Evolutionary conservation across 1,140 invertebrate species (phyloP), one percentile per base, ranked within the genome.

Genomic region (Bombus waltoni): DNA sequence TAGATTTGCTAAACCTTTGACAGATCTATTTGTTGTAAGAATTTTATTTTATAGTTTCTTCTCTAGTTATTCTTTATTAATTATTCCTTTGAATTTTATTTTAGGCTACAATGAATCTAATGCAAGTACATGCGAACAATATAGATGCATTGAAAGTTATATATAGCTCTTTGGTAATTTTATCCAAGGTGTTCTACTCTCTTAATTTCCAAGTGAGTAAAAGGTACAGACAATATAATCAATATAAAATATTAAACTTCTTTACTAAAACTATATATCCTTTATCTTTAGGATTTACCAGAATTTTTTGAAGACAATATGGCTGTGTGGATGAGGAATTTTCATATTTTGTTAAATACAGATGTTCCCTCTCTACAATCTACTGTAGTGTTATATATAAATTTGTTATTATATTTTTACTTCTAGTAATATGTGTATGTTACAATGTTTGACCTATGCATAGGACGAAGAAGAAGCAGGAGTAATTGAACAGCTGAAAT

Each of bases 251-350:
- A 8, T 35, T 13, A 53, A 65, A 32, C 1, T 65, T n/a, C 5
- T 42, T 3, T 62, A 57, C 0, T 65, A 42, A 10, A 65, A 32
- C 0, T 62, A 59, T 62, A n/a, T n/a, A n/a, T 65, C 10, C n/a
- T 42, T 66, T 28, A 38, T 53, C 73, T 90, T 73, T 86, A 98
- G 96, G 99, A 99, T 96, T 95, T 99, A 87, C 99, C 99, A 0
- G 99, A 99, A 95, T 99, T 98, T 96, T 99, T 99, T 96, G 99
- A 99, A 95, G 99, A 99, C 93, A 99, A 99, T 93, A 99, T 99
- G 97, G 95, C 96, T 75, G 96, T 96, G 25, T 99, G 99, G 99
- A 99, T 99, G 98, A 96, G 96, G 0, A 97, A 98, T 93, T 98
- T 99, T 89, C 96, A 98, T 53, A 96, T 96, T 70, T 96, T 99